Base-by-base conservation (phyloP, 1,140 invertebrate species). In the Pantala flavescens region DNA sequence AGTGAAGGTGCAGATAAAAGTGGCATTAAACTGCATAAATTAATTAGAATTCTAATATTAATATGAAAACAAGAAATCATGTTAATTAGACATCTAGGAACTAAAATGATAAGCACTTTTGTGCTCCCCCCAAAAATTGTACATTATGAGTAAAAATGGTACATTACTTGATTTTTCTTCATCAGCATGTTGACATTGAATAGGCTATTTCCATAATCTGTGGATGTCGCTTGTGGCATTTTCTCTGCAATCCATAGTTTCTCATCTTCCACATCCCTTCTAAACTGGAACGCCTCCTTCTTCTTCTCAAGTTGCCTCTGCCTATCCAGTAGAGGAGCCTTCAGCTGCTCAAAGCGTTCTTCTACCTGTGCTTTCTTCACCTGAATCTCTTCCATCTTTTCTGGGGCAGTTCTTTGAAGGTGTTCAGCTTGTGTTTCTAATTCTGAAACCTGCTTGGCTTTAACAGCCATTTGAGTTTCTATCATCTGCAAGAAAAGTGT, bases 241-340 rank as follows among this genome's bases (percentile, higher is more conserved):
- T 99, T 98, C 82, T 99, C 98, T 71, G 90, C 89, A 76, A 99
- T 96, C 97, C 98, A 99, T 11, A 99, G 83, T 79, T 98, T 97
- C 83, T 99, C 98, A 83, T 99, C 98, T 81, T 99, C 98, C 73
- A 99, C 91, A 83, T 99, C 98, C 75, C 98, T 89, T 49, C 96
- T 88, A 86, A 99, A 99, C 76, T 99, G 98, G 89, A 97, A 98
- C 0, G 98, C 97, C 84, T 98, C 95, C 84, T 99, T 99, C 84
- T 98, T 98, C 86, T 98, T 98, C 77, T 97, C 93, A 71, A 99
- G 82, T 14, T 96, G 89, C 71, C 89, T 85, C 79, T 98, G 95
- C 0, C 97, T 87, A 76, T 95, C 91, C 75, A 96, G 81, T 14
- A 99, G 84, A 19, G 98, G 98, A 43, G 92, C 94, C 81, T 94